Conservation (phyloP, 1,140 invertebrate genomes). For the Drosophila littoralis region DNA sequence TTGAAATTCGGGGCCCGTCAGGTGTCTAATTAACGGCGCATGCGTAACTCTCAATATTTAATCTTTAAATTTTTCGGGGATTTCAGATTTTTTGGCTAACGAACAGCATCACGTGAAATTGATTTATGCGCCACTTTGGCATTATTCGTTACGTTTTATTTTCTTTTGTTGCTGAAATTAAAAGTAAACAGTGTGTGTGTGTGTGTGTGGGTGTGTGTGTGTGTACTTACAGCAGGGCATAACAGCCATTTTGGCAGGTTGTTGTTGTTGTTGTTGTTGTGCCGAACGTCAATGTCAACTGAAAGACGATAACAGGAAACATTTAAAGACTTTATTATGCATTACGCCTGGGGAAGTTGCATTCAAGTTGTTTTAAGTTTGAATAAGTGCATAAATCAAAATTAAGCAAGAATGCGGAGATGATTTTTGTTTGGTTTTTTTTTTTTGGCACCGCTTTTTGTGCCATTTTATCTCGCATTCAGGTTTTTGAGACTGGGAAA, state of each 20-base stretch:
- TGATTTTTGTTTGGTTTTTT: not conserved
- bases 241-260: conserved; percentile 72
- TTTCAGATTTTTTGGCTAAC: conserved; percentile 32
- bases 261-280: conserved; percentile 39
- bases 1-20: not conserved
- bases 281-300: conserved; percentile 50
- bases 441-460: conserved; percentile 9
- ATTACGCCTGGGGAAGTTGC: conserved; percentile 7
- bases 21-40: conserved; percentile 52
- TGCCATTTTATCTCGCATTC: conserved; percentile 26
- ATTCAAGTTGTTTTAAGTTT: conserved; percentile 10
- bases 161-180: conserved; percentile 14
- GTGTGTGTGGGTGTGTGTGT: not conserved
- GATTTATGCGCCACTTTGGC: conserved; percentile 40
- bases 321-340: conserved; percentile 38
- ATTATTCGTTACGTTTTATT: not conserved
- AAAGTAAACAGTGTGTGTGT: not conserved
- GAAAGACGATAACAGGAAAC: conserved; percentile 56
- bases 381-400: conserved; percentile 14
- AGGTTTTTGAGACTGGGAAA: conserved; percentile 11
- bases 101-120: conserved; percentile 55
- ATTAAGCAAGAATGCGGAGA: conserved; percentile 20
- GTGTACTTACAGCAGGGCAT: conserved; percentile 75
- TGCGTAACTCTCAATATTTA: conserved; percentile 62
- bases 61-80: conserved; percentile 28